phyloP scores from a whole-genome alignment of 2,113 vertebrate genomes.

The Synchiropus splendidus region DNA sequence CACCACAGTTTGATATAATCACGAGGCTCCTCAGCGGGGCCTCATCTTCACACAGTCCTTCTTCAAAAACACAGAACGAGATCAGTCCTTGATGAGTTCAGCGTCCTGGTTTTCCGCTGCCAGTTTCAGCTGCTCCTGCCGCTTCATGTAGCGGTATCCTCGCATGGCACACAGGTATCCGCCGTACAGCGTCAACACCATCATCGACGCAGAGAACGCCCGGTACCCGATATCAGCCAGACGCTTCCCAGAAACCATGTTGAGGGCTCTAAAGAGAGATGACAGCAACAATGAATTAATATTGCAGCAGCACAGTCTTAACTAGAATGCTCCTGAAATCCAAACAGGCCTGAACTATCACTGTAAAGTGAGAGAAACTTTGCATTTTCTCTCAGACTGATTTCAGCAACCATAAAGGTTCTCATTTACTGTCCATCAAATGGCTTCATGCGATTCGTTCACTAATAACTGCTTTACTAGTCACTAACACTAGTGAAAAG shows the following conservation, averaged over 20 bases:
- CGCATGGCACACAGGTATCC: constrained; percentile 76
- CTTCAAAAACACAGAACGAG: not conserved
- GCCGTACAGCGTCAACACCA: constrained; percentile 80
- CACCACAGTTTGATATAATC: too few relatives aligned
- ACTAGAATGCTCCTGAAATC: too few relatives aligned
- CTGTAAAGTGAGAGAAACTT: too few relatives aligned
- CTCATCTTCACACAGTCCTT: not conserved
- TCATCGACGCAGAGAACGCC: constrained; percentile 82
- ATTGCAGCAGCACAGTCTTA: too few relatives aligned
- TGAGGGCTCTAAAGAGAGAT: constrained; percentile 13
- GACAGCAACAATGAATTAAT: too few relatives aligned
- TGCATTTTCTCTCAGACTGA: too few relatives aligned
- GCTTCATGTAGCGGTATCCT: constrained; percentile 63
- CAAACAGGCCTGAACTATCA: too few relatives aligned
- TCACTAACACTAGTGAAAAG: too few relatives aligned
- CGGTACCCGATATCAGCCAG: constrained; percentile 84
- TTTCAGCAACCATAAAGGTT: too few relatives aligned
- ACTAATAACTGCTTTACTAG: too few relatives aligned
- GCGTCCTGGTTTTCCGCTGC: constrained; percentile 62
- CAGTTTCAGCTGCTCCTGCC: constrained; percentile 48
- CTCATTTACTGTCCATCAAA: too few relatives aligned
- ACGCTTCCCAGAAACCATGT: constrained; percentile 79
- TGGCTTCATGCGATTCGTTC: too few relatives aligned
- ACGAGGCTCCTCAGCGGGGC: not conserved
- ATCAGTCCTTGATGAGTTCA: constrained; percentile 54